Evolutionary conservation across 2,113 vertebrate species (phyloP), one percentile per base, ranked within the genome.

Genomic region (Rhinolophus sinicus): DNA sequence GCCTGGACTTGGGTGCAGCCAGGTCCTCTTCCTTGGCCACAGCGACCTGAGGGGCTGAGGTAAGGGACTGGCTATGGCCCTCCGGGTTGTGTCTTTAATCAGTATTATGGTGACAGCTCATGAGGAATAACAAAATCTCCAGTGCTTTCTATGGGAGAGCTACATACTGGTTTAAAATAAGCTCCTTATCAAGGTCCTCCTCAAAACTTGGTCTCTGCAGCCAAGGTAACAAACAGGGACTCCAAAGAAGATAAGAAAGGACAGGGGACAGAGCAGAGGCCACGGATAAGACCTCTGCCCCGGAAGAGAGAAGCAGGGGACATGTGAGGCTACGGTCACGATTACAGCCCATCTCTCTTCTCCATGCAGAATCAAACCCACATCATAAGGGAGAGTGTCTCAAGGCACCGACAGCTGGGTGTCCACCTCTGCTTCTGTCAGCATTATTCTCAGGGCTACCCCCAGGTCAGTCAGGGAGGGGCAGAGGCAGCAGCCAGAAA

Each of bases 361-460:
- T 38, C 33, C 3, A 2, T 0, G 8, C 18, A 16, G n/a, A 38
- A 52, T 1, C 21, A 70, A 40, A 30, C 21, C 6, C 50, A 69
- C 12, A 13, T 33, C 7, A 3, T 30, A 0, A 2, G 44, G 8
- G 73, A 22, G 24, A 54, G 33, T 1, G 13, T 64, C 65, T 60
- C 3, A 58, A 58, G n/a, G 40, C 28, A 2, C 52, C 0, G 30
- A 69, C 16, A 6, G 19, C 28, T 7, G 33, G 9, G 30, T 10
- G 65, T 26, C 28, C 2, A 1, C 40, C 30, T 2, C 76, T n/a
- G 26, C 33, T 84, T 24, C 65, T 58, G 5, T 19, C 50, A 4
- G 11, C 21, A 2, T 11, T 0, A 2, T 1, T 47, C 62, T 33
- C 35, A 15, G 0, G 0, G 1, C 62, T 13, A 19, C 15, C 0